Evolutionary conservation across 1,140 invertebrate species (phyloP).

Genomic region (Drosophila sproati): DNA sequence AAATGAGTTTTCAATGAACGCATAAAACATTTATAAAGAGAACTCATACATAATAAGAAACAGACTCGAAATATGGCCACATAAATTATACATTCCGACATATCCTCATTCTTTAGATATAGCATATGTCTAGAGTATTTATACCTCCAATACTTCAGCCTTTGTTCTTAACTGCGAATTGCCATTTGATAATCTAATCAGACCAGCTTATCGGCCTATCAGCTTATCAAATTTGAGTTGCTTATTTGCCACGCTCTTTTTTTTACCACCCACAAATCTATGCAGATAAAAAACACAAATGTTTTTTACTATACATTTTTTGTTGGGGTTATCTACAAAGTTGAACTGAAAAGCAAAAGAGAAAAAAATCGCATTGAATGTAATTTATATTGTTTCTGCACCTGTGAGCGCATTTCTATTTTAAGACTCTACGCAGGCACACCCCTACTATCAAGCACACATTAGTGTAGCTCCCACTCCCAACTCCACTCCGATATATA

Average conservation of each 20-base stretch:
- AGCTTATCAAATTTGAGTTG: no score
- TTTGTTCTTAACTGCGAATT: no score
- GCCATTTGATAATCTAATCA: no score
- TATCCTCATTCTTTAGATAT: no score
- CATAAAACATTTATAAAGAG: no score
- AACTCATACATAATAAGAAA: no score
- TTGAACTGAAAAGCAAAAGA: background rate
- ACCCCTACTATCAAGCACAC: conserved; percentile 3
- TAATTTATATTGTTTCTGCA: conserved; percentile 8
- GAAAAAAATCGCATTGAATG: conserved; percentile 8
- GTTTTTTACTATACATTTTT: background rate
- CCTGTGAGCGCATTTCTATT: conserved; percentile 29
- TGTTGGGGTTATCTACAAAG: background rate
- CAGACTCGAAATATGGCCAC: no score
- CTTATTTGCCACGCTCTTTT: no score
- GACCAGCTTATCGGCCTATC: no score
- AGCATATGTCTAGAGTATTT: no score
- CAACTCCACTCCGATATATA: background rate
- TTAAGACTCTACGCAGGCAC: background rate
- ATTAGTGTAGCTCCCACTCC: conserved; percentile 6
- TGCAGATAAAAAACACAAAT: background rate
- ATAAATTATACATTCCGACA: no score
- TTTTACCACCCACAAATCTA: background rate
- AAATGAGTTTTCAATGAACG: background rate
- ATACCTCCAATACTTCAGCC: no score